These are phyloP conservation scores for Dasypus novemcinctus DNA, from an alignment of 2,113 vertebrate species.

Conservation along the genomic window DNA sequence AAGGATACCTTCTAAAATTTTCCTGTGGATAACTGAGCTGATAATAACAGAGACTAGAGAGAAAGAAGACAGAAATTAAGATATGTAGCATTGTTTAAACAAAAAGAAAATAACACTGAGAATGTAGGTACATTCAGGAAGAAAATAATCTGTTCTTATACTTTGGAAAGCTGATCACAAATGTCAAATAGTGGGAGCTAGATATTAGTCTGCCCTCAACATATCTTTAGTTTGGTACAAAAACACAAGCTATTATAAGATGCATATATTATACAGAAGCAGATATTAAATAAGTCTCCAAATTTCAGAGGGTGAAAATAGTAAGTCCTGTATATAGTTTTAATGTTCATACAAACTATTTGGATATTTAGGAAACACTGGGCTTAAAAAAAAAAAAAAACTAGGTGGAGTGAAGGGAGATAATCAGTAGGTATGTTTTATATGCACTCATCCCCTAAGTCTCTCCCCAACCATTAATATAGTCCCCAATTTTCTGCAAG, in stretches of 20 bases:
- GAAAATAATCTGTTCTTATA: neutral
- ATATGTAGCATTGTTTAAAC: neutral
- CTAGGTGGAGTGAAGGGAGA: neutral
- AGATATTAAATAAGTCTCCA: neutral
- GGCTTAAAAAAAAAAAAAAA: neutral
- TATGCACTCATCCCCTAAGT: neutral
- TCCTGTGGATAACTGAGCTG: neutral
- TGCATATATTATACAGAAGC: neutral
- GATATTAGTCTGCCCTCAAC: neutral
- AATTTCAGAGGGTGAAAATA: neutral
- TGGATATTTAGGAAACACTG: neutral
- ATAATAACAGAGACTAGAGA: neutral
- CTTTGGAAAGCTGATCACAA: neutral
- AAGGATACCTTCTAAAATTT: conserved; percentile 11
- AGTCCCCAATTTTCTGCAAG: neutral
- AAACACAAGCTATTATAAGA: neutral
- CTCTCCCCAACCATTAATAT: neutral
- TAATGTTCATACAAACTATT: neutral
- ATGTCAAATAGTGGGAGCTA: neutral
- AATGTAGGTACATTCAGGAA: neutral
- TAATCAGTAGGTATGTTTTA: neutral
- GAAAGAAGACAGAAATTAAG: conserved; percentile 32
- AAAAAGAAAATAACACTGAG: conserved; percentile 7
- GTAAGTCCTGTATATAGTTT: neutral
- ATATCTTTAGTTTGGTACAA: conserved; percentile 1